Conservation (phyloP, 2,113 vertebrate species). For the Pollimyrus isidori region DNA sequence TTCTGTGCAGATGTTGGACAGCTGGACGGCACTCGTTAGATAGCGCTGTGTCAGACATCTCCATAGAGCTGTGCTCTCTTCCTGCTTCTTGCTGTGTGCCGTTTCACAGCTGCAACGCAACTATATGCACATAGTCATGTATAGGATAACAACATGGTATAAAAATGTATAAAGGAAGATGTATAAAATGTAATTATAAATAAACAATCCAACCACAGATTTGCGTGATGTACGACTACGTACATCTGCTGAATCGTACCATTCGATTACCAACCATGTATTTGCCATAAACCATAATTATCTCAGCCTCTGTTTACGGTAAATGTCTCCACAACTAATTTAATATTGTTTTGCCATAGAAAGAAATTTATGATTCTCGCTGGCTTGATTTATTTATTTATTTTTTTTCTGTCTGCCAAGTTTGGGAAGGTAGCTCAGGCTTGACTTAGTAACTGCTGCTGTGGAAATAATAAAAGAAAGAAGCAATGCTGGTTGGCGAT, state of each 20-base stretch:
- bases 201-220: background rate
- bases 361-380: background rate
- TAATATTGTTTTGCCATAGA: background rate
- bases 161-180: background rate
- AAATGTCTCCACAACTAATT: background rate
- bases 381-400: background rate
- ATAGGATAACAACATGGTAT: background rate
- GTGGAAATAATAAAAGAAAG: background rate
- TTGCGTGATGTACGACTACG: background rate
- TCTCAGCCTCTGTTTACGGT: background rate
- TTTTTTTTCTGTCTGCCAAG: background rate
- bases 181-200: background rate
- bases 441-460: background rate
- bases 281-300: background rate
- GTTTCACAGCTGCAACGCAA: background rate
- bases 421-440: background rate
- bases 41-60: background rate
- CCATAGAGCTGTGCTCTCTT: background rate
- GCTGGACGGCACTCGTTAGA: background rate
- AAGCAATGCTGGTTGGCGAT: background rate
- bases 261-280: background rate
- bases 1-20: background rate
- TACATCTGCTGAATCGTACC: background rate
- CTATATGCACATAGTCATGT: background rate
- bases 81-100: background rate